Evolutionary conservation across 2,888 invertebrate genomes (phyloP).

Genomic region (Eupithecia exiguata): DNA sequence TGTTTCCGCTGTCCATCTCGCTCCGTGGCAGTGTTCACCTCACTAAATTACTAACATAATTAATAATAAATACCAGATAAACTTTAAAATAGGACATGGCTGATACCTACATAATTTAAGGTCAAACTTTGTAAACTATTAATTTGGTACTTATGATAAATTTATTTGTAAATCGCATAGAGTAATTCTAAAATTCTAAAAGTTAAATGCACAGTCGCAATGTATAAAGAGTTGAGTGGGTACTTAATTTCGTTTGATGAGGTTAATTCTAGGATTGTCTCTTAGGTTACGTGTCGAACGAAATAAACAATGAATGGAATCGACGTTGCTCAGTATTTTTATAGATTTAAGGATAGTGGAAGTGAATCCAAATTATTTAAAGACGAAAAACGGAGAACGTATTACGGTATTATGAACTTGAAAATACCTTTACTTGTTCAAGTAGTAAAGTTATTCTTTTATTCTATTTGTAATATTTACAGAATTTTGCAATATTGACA

Average conservation of each 20-base stretch:
- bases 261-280: constrained; percentile 63
- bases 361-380: constrained; percentile 75
- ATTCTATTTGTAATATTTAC: constrained; percentile 41
- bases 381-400: constrained; percentile 61
- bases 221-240: constrained; percentile 67
- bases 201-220: constrained; percentile 69
- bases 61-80: constrained; percentile 54
- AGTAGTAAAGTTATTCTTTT: constrained; percentile 42
- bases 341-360: constrained; percentile 77
- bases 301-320: constrained; percentile 67
- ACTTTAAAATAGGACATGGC: constrained; percentile 57
- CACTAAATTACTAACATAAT: constrained; percentile 65
- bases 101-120: constrained; percentile 54
- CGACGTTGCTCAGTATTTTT: constrained; percentile 82
- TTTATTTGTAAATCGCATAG: constrained; percentile 69
- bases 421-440: constrained; percentile 61
- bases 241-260: constrained; percentile 67
- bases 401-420: constrained; percentile 62
- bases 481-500: constrained; percentile 34
- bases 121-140: constrained; percentile 60
- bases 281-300: constrained; percentile 58
- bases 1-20: constrained; percentile 53
- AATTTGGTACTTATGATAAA: constrained; percentile 59
- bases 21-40: constrained; percentile 58
- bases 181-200: constrained; percentile 64